These are phyloP conservation scores for Smittia sp. DNA, from an alignment of 2,888 invertebrate genomes.

Conservation along the genomic window DNA sequence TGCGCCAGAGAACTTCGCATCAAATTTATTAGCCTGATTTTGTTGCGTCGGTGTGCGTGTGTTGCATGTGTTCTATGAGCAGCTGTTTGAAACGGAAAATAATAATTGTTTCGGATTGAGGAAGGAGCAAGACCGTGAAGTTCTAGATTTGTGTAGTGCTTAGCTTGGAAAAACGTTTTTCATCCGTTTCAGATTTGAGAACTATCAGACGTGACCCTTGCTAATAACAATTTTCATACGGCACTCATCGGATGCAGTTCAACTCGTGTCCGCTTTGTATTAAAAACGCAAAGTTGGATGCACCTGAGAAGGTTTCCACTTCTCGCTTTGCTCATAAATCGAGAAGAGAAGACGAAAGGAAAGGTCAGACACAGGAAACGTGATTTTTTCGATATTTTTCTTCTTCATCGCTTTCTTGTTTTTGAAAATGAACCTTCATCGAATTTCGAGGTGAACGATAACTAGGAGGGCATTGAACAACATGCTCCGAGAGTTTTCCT, in stretches of 20 bases:
- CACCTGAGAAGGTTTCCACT: neutral
- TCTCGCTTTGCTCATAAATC: neutral
- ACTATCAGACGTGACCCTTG: constrained; percentile 34
- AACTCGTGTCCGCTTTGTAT: neutral
- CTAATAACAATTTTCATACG: constrained; percentile 15
- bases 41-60: too few relatives aligned
- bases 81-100: too few relatives aligned
- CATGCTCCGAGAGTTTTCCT: neutral
- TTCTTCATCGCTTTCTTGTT: neutral
- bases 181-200: neutral
- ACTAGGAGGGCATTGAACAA: neutral
- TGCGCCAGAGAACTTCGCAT: too few relatives aligned
- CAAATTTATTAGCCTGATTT: too few relatives aligned
- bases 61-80: too few relatives aligned
- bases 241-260: neutral
- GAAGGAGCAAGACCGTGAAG: too few relatives aligned
- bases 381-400: constrained; percentile 16
- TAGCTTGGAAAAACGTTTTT: neutral
- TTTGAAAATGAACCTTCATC: neutral
- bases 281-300: neutral
- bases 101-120: too few relatives aligned
- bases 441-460: neutral
- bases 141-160: neutral
- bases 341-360: neutral
- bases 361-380: constrained; percentile 25